These are phyloP conservation scores for Tipula confusa DNA, from an alignment of 2,888 invertebrate species.

Conservation along the genomic window DNA sequence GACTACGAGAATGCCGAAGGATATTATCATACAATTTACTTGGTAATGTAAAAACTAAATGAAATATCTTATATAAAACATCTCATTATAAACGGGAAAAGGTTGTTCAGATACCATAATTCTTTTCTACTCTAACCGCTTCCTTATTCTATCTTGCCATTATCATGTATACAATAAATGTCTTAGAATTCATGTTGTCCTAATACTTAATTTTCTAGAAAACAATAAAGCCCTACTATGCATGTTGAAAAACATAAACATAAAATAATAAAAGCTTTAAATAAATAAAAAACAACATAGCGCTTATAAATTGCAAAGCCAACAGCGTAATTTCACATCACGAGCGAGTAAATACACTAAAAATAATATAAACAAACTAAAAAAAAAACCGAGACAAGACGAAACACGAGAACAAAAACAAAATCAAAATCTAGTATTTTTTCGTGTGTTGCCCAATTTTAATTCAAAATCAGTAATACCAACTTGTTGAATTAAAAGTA, in stretches of 20 bases:
- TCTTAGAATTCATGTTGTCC: background rate
- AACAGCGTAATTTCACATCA: background rate
- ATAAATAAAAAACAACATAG: background rate
- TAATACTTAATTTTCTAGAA: background rate
- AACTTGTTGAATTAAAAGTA: slow-evolving; percentile 29
- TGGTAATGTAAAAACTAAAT: background rate
- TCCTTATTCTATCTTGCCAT: background rate
- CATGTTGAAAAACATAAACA: background rate
- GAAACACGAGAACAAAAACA: background rate
- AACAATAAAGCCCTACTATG: background rate
- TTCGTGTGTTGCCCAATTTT: background rate
- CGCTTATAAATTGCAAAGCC: background rate
- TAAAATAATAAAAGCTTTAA: background rate
- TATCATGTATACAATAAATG: background rate
- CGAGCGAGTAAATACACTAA: background rate
- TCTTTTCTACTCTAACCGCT: background rate
- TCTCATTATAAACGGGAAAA: background rate
- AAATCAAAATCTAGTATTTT: background rate
- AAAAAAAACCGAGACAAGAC: background rate
- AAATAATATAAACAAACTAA: background rate
- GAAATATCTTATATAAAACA: background rate
- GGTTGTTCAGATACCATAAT: background rate
- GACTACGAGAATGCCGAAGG: background rate
- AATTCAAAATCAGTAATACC: background rate
- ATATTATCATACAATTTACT: background rate